phyloP scores from a whole-genome alignment of 2,113 vertebrate genomes.

The Pterocles burchelli region DNA sequence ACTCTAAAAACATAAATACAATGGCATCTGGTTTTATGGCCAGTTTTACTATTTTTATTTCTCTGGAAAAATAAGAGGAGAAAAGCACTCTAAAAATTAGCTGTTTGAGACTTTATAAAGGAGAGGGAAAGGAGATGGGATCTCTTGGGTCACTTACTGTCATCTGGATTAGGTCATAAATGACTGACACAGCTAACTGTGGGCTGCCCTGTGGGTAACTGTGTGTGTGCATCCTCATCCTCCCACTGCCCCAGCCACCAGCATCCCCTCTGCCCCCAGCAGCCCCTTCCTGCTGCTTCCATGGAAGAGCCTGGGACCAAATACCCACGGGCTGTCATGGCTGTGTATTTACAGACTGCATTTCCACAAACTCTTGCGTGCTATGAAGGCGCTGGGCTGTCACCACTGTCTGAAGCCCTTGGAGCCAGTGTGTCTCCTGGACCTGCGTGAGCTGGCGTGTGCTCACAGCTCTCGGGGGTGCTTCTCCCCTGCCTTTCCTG shows the following conservation, averaged over 20 bases:
- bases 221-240: not conserved
- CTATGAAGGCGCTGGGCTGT: not conserved
- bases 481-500: not conserved
- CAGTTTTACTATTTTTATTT: not conserved
- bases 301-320: not conserved
- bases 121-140: not conserved
- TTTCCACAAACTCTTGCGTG: not conserved
- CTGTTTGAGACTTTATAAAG: not conserved
- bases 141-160: not conserved
- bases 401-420: not conserved
- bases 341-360: not conserved
- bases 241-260: not conserved
- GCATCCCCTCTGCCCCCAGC: not conserved
- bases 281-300: not conserved
- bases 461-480: not conserved
- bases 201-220: not conserved
- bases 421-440: not conserved
- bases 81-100: not conserved
- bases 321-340: fast-evolving
- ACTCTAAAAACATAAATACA: not conserved
- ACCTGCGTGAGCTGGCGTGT: not conserved
- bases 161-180: not conserved
- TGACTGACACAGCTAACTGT: not conserved
- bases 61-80: not conserved
- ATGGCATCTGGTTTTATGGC: not conserved